These are phyloP conservation scores for Halocynthia aurantium DNA, from an alignment of 23 tunicate species.

Conservation along the genomic window DNA sequence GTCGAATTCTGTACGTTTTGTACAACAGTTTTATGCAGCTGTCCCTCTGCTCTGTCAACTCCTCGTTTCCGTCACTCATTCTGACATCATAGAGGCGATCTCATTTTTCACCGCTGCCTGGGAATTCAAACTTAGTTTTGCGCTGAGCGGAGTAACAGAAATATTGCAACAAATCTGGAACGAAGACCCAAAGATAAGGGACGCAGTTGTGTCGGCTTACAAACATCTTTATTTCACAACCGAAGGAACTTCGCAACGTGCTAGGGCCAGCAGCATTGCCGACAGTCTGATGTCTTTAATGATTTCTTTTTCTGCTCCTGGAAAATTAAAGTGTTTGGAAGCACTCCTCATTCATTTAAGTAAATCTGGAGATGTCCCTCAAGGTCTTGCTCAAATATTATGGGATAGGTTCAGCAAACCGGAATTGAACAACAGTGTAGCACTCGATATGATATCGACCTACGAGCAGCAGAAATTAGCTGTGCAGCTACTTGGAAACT, in stretches of 20 bases:
- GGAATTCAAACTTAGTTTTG: conserved; percentile 68
- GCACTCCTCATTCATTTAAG: conserved; percentile 52
- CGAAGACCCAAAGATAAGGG: conserved; percentile 74
- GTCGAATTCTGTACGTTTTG: conserved; percentile 54
- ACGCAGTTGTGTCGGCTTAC: conserved; percentile 84
- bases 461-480: conserved; percentile 45
- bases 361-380: conserved; percentile 44
- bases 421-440: conserved; percentile 20
- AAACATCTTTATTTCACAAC: conserved; percentile 59
- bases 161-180: conserved; percentile 85
- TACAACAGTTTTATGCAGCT: conserved; percentile 61
- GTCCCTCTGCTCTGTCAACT: conserved; percentile 67
- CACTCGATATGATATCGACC: conserved; percentile 40
- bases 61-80: conserved; percentile 38
- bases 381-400: conserved; percentile 28
- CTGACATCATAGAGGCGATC: conserved; percentile 87
- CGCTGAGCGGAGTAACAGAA: conserved; percentile 52
- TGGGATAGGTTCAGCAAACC: conserved; percentile 72
- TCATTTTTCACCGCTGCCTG: conserved; percentile 78
- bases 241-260: conserved; percentile 1
- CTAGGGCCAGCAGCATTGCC: conserved; percentile 24
- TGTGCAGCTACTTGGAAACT: conserved; percentile 58
- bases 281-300: conserved; percentile 59
- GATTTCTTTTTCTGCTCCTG: conserved; percentile 27
- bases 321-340: conserved; percentile 36